Base-by-base conservation (phyloP, 2,113 vertebrate genomes). In the Mustela nigripes region DNA sequence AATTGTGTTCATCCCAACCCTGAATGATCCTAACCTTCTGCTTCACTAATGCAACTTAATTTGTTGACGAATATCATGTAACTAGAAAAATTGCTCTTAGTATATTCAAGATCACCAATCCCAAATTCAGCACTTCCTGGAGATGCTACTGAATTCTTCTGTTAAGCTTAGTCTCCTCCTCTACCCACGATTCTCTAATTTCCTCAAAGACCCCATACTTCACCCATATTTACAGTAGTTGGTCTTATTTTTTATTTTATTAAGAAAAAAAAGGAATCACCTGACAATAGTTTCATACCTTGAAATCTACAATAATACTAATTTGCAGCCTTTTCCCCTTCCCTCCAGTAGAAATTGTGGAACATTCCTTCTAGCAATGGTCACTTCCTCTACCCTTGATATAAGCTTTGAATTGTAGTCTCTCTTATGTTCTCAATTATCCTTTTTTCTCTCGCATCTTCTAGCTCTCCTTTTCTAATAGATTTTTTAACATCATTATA, bases 221-320 rank as follows among this genome's bases (percentile, higher is more conserved):
- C 1, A 80, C 11, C 21, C 62, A 63, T 26, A 71, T 91, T 82
- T 39, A 33, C 7, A 83, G 9, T 83, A 48, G 5, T 86, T 78
- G n/a, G 1, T 14, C 39, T 42, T 65, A 67, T 18, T n/a, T 88
- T 79, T 4, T 33, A 28, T 80, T 56, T 80, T 80, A 67, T 71
- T 74, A 63, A 79, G 73, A 39, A 65, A 36, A 36, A 36, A 91
- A 53, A 74, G 24, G 74, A 84, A 33, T 15, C 31, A 71, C 4
- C 9, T 76, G 12, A 28, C 9, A 73, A 26, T 65, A 82, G 24
- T 12, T 65, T 19, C 31, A 45, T 60, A 39, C 11, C 7, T 63
- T 94, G 56, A 90, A 91, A 91, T 73, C n/a, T 88, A 80, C 31
- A 87, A 79, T 8, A 74, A 82, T 18, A 78, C 21, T 92, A n/a